A percentile compares a stretch with the other conserved stretches of the same genome.
Evolutionary conservation across 2,888 invertebrate species (phyloP).

Genomic region (Caenorhabditis sulstoni): DNA sequence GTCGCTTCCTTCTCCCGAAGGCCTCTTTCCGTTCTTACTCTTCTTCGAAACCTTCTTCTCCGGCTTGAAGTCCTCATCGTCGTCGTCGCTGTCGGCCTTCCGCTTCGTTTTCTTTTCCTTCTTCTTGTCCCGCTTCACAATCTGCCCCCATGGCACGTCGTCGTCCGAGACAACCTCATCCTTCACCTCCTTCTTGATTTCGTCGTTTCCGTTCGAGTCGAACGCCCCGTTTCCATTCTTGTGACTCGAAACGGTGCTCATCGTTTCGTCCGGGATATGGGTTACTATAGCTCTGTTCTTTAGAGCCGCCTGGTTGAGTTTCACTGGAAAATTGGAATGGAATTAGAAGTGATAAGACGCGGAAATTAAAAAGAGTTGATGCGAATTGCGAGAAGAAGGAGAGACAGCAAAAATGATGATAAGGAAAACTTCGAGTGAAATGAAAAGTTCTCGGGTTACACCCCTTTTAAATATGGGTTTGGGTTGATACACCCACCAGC

Average conservation of each 20-base stretch:
- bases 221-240: slow-evolving; percentile 31
- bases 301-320: too few relatives aligned
- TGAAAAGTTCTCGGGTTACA: too few relatives aligned
- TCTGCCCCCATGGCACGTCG: slow-evolving; percentile 65
- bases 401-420: too few relatives aligned
- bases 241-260: slow-evolving; percentile 29
- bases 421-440: too few relatives aligned
- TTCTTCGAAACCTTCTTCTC: slow-evolving; percentile 44
- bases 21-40: slow-evolving; percentile 48
- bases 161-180: slow-evolving; percentile 61
- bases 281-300: too few relatives aligned
- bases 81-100: slow-evolving; percentile 24
- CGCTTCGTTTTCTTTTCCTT: slow-evolving; percentile 56
- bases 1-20: slow-evolving; percentile 8
- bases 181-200: slow-evolving; percentile 51
- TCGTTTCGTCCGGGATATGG: not conserved
- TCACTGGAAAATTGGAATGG: too few relatives aligned
- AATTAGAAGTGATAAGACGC: too few relatives aligned
- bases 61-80: slow-evolving; percentile 58
- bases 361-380: too few relatives aligned
- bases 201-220: slow-evolving; percentile 53
- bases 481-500: too few relatives aligned
- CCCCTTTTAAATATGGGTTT: too few relatives aligned
- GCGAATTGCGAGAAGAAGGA: too few relatives aligned
- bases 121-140: slow-evolving; percentile 53